Evolutionary conservation across 2,113 vertebrate genomes (phyloP), one percentile per base, ranked within the genome.

Genomic region (Dendropsophus ebraccatus): DNA sequence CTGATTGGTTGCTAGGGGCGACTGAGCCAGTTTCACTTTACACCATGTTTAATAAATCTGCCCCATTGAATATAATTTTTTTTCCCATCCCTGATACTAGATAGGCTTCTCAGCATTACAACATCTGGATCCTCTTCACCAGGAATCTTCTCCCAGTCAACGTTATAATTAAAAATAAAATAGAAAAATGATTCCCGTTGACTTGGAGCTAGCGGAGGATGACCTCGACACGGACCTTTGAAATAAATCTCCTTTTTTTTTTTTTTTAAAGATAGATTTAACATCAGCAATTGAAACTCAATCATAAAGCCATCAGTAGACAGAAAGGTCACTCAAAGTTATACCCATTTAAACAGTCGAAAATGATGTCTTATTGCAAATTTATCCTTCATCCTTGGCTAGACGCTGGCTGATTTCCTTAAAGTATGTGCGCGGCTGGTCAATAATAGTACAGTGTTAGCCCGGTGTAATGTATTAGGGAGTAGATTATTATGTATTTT

Each of bases 141-240:
- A 25, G 19, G 8, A 13, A 60, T 35, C 19, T 41, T 50, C 12
- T 11, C 10, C 35, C 13, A 56, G 81, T 41, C 52, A 72, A 54
- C 19, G 65, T 83, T n/a, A n/a, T 73, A 83, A 83, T 83, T 82
- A 82, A 70, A n/a, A 83, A 83, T 56, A 82, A 70, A 83, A 56
- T 41, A 37, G 45, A 41, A 35, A 83, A 83, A 83, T 73, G 81
- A 41, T 73, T 32, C 16, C 23, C 17, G n/a, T 49, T 41, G 49
- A 73, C 49, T 72, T 58, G 30, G 8, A 52, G 32, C 81, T 58
- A 30, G 49, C 28, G 73, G 19, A 70, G 32, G 21, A n/a, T 45
- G 81, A 83, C 81, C 65, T 73, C 49, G 52, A 56, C 47, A 41
- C 32, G 35, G 67, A 56, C 67, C 81, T 83, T 83, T 83, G 30